Conservation (phyloP, 2,113 vertebrate species). For the Dendrocopos noguchii region DNA sequence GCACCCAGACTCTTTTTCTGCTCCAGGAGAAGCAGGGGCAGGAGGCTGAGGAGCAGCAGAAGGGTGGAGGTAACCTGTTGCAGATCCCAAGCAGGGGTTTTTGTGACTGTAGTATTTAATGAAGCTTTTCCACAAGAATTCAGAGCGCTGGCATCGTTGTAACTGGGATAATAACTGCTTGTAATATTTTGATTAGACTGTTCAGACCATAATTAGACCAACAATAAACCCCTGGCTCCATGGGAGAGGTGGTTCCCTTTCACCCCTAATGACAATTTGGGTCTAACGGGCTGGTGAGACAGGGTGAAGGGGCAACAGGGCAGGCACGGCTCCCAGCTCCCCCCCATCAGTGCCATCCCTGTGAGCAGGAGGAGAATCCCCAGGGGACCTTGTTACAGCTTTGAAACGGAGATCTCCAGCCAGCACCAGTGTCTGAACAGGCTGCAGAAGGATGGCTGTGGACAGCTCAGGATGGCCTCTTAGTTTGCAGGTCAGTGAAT, state of each 20-base stretch:
- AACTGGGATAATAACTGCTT: constrained; percentile 1
- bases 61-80: neutral
- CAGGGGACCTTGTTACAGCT: neutral
- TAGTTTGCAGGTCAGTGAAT: neutral
- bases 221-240: neutral
- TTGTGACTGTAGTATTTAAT: neutral
- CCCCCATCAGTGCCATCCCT: neutral
- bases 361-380: neutral
- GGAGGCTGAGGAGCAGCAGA: neutral
- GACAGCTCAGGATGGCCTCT: neutral
- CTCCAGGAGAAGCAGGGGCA: neutral
- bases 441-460: neutral
- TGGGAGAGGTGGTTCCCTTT: neutral
- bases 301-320: neutral
- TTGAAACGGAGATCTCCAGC: neutral
- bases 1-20: neutral
- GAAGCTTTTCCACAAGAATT: neutral
- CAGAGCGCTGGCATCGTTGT: neutral
- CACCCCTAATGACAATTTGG: neutral
- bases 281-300: neutral
- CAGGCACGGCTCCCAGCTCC: neutral
- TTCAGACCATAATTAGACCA: neutral
- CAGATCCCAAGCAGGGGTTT: neutral
- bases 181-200: neutral
- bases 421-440: accelerated